Base-by-base conservation (phyloP, 2,797 vertebrate species). In the Sebastes umbrosus region DNA sequence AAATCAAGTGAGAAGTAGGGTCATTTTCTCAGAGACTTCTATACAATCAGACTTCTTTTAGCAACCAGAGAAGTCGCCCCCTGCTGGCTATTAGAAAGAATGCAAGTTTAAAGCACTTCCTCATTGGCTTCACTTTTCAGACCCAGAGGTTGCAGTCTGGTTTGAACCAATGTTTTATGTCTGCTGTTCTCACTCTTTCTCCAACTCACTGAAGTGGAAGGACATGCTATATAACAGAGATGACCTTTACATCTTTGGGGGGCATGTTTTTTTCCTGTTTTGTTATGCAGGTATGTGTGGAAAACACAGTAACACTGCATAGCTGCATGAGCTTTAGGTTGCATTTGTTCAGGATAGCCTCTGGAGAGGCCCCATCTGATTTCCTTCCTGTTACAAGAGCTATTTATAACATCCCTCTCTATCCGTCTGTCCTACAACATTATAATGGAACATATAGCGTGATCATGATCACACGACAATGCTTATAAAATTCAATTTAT, bases 381-480 rank as follows among this genome's bases (percentile, higher is more conserved):
- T 88, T 85, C 81, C 87, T 93, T 94, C 92, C 92, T 93, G 89
- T 75, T 46, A n/a, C 25, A 77, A 70, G 20, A 75, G 36, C 55
- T 92, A 87, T 89, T 88, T 91, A 79, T 80, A 73, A 75, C 75
- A 54, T 14, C 27, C 24, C 34, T 22, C 52, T 43, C 11, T 71
- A 58, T 62, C 32, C 25, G 22, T 52, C 39, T 46, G 27, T 63
- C 20, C 46, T 32, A 34, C 27, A 77, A 34, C 36, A 57, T 69
- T 24, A 72, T 32, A 67, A 50, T 66, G 31, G 22, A 50, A 43
- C 18, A 62, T 5, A 50, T 18, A 64, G 9, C 18, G 16, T 9
- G 20, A 46, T 36, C 25, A 82, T 9, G 20, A 39, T 31, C 22
- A 80, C 5, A 46, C 27, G n/a, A 52, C 55, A 67, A 75, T 11